Conservation (phyloP, 2,888 invertebrate genomes). For the Cabera pusaria region DNA sequence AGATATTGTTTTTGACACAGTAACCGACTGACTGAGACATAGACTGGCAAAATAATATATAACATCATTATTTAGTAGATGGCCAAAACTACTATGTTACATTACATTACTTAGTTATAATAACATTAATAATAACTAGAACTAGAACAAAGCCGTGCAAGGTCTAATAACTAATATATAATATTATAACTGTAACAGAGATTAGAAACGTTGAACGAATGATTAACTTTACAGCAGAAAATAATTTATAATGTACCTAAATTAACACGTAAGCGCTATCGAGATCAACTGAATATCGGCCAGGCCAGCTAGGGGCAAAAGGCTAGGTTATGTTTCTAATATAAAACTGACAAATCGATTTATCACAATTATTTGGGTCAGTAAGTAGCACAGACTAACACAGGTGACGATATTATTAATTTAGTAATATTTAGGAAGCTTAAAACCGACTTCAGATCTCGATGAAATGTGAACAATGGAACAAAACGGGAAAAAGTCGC, state of each 20-base stretch:
- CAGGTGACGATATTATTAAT: too few relatives aligned
- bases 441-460: too few relatives aligned
- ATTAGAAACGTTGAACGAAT: constrained; percentile 11
- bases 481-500: too few relatives aligned
- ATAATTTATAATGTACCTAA: constrained; percentile 30
- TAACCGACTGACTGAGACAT: constrained; percentile 35
- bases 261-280: constrained; percentile 25
- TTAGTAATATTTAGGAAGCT: too few relatives aligned
- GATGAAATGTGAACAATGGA: too few relatives aligned
- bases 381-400: constrained; percentile 4
- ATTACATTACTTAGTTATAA: too few relatives aligned
- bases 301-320: constrained; percentile 44
- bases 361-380: constrained; percentile 40
- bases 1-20: constrained; percentile 39
- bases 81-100: too few relatives aligned
- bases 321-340: constrained; percentile 41
- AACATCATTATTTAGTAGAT: too few relatives aligned
- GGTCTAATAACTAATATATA: not conserved
- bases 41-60: too few relatives aligned
- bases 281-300: constrained; percentile 45
- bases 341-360: constrained; percentile 32
- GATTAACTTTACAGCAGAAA: constrained; percentile 10
- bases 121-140: too few relatives aligned
- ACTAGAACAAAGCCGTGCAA: not conserved
- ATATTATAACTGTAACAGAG: too few relatives aligned